A percentile compares a stretch with the other conserved stretches of the same genome.
Evolutionary conservation across 2,888 invertebrate species (phyloP).

Genomic region (Lasioglossum marginatum): DNA sequence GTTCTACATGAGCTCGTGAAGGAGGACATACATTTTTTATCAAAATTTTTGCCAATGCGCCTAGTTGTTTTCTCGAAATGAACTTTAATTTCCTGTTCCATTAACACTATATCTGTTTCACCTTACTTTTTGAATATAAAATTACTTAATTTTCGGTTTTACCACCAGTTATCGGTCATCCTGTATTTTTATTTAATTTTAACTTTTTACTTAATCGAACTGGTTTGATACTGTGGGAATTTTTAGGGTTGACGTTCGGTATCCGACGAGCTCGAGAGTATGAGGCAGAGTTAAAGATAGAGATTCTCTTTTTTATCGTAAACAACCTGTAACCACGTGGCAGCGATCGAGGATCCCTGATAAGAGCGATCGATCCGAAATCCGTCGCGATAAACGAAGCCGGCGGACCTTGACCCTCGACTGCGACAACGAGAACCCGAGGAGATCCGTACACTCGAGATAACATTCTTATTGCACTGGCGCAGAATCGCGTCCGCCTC

Average conservation of each 20-base stretch:
- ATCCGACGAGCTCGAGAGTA: too few species aligned
- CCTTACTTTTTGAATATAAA: too few species aligned
- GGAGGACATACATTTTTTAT: too few species aligned
- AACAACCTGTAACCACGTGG: background rate
- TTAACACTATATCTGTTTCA: too few species aligned
- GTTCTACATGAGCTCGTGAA: too few species aligned
- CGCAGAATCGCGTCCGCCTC: background rate
- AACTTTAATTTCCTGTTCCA: background rate
- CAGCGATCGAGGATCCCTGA: conserved; percentile 45
- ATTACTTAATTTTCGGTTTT: too few species aligned
- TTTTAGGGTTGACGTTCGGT: background rate
- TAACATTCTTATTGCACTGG: conserved; percentile 34
- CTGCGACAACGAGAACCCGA: background rate
- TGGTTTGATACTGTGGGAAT: background rate
- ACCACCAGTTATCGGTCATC: too few species aligned
- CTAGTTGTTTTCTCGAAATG: background rate
- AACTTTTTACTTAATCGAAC: too few species aligned
- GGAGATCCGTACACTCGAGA: conserved; percentile 20
- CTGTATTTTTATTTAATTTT: too few species aligned
- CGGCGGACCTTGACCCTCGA: conserved; percentile 52
- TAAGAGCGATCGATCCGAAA: conserved; percentile 41
- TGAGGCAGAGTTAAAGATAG: background rate
- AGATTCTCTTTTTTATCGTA: background rate
- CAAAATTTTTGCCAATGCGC: background rate
- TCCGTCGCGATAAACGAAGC: conserved; percentile 33